Base-by-base conservation (phyloP, 2,797 vertebrate species). In the Periophthalmus magnuspinnatus region DNA sequence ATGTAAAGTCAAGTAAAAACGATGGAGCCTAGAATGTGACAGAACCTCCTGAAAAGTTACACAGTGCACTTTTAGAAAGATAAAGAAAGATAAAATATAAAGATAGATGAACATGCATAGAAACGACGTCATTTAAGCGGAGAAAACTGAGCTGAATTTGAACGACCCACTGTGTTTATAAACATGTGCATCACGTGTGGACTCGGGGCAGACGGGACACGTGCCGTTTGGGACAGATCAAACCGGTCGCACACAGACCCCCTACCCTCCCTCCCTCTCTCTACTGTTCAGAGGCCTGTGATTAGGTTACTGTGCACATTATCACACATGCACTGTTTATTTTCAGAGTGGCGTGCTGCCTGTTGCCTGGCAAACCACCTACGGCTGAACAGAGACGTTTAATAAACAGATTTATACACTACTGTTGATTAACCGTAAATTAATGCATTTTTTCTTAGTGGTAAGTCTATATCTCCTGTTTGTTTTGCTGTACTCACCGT, bases 401-500 rank as follows among this genome's bases (percentile, higher is more conserved):
- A 10, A 38, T 41, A 41, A 41, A 41, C 7, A 54, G 38, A 24
- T 41, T 22, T 36, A 34, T 11, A 11, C 41, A 45, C 10, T 11
- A 22, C 17, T 10, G 45, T 47, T 45, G 65, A 22, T 71, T 9
- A 47, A 10, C 5, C 34, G 11, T 66, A 56, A 63, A 54, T 54
- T 21, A 54, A 54, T 10, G 13, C 47, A 10, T 5, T 13, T 17
- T n/a, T 5, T 48, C 47, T 5, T 48, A 48, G 6, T 5, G 50
- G 21, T 7, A 21, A 52, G 24, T 33, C 58, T 55, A 10, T 11
- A 33, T 14, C 41, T 9, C 58, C 5, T 36, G 17, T 19, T 19
- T 47, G 55, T 34, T 62, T 6, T 17, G 41, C 47, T 67, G 68
- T 32, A 95, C 97, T 97, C 78, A 99, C 97, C 66, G 97, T 99